Percentiles rank a stretch among this genome's conserved stretches.
Evolutionary conservation across 2,797 vertebrate species (phyloP).

Genomic region (Staurois parvus): DNA sequence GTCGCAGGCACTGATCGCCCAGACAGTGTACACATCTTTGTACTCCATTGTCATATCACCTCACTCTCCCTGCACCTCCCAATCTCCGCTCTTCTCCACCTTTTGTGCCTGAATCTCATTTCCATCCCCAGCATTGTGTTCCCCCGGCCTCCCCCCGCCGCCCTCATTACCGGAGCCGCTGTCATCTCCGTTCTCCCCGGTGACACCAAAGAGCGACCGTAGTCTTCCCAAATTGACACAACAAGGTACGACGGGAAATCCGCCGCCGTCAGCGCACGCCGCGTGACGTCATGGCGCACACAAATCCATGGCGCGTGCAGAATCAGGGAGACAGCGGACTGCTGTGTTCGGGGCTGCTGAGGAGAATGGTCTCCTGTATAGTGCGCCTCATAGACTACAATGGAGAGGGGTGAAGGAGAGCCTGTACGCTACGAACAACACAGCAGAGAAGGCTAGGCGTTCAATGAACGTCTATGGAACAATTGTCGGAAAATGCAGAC

Average conservation of each 20-base stretch:
- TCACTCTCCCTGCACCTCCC: too few species aligned
- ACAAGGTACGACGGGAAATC: conserved; percentile 56
- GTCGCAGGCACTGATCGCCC: not conserved
- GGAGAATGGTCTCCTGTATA: not conserved
- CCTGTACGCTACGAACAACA: too few species aligned
- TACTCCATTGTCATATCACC: too few species aligned
- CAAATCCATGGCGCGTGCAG: conserved; percentile 10
- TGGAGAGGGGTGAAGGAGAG: too few species aligned
- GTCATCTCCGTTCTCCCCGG: conserved; percentile 2
- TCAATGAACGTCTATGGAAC: too few species aligned
- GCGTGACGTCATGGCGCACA: conserved; percentile 50
- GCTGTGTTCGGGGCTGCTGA: too few species aligned
- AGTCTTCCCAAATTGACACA: conserved; percentile 36
- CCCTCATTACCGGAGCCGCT: conserved; percentile 20
- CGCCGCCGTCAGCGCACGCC: conserved; percentile 33
- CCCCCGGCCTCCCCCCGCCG: not conserved
- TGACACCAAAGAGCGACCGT: not conserved
- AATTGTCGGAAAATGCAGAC: too few species aligned
- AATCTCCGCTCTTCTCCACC: not conserved
- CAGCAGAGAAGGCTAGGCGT: too few species aligned
- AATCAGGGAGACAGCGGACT: not conserved
- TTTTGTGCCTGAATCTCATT: not conserved
- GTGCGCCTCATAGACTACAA: too few species aligned
- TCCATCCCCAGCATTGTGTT: not conserved
- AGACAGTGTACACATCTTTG: not conserved